Percentiles rank a stretch among this genome's conserved stretches.
These are phyloP conservation scores for Limonius californicus DNA, from an alignment of 1,140 invertebrate genomes.

Conservation along the genomic window DNA sequence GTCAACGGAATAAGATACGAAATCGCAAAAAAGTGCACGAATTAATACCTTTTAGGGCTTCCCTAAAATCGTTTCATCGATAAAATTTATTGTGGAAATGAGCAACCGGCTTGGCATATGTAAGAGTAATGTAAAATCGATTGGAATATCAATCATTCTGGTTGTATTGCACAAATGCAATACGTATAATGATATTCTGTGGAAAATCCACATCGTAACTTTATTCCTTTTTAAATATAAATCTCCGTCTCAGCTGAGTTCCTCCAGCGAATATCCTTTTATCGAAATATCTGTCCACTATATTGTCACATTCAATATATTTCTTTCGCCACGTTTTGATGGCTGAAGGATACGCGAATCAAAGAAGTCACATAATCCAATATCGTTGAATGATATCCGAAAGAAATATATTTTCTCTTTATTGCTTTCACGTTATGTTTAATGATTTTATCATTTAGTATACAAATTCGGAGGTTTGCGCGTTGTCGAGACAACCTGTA, in stretches of 20 bases:
- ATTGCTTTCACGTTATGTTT: neutral
- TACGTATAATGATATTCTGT: no score
- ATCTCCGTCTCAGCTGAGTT: neutral
- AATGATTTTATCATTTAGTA: neutral
- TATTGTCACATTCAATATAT: slow-evolving; percentile 13
- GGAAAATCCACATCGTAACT: neutral
- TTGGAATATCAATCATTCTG: no score
- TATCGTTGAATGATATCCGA: slow-evolving; percentile 1
- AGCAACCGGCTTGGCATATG: no score
- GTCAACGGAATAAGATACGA: no score
- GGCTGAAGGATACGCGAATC: slow-evolving; percentile 4
- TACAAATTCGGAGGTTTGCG: no score
- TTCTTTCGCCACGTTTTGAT: slow-evolving; percentile 7
- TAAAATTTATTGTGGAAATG: no score
- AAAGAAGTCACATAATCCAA: slow-evolving; percentile 13
- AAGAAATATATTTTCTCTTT: neutral
- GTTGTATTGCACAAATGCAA: no score
- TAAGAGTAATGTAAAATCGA: no score
- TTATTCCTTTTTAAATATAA: slow-evolving; percentile 5
- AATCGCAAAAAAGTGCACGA: no score
- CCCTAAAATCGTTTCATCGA: no score
- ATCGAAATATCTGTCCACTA: slow-evolving; percentile 10
- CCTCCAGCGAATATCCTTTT: slow-evolving; percentile 2
- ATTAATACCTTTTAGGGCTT: no score
- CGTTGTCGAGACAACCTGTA: neutral